Percentiles rank a stretch among this genome's conserved stretches.
Conservation (phyloP, 2,113 vertebrate genomes). For the Cyprinodon variegatus region DNA sequence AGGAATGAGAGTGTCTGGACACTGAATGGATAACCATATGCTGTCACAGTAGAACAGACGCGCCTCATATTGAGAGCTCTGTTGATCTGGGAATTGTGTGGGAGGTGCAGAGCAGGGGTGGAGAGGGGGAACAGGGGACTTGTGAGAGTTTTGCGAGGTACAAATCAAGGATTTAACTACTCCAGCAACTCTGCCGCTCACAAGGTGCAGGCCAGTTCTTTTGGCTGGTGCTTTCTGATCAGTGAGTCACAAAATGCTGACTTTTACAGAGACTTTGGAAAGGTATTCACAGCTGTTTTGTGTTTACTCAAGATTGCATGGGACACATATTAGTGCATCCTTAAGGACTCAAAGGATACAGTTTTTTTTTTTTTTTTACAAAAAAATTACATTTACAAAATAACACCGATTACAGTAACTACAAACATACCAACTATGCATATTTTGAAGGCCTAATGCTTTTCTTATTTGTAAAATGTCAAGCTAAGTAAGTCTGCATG, state of each 20-base stretch:
- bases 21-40: slow-evolving; percentile 84
- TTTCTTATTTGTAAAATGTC: neutral
- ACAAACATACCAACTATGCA: too few relatives aligned
- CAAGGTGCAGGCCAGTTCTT: slow-evolving; percentile 27
- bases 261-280: neutral
- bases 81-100: slow-evolving; percentile 82
- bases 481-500: neutral
- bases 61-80: slow-evolving; percentile 76
- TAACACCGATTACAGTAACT: too few relatives aligned
- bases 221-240: slow-evolving; percentile 10
- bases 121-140: slow-evolving; percentile 63
- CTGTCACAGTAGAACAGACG: slow-evolving; percentile 78
- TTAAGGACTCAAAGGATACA: neutral
- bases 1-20: slow-evolving; percentile 68
- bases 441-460: too few relatives aligned
- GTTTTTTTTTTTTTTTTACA: neutral
- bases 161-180: slow-evolving; percentile 82
- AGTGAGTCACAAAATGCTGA: slow-evolving; percentile 10
- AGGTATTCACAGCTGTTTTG: neutral
- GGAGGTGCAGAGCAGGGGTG: slow-evolving; percentile 73
- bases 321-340: too few relatives aligned
- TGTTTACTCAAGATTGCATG: neutral
- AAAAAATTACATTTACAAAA: neutral
- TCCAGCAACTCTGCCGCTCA: slow-evolving; percentile 48
- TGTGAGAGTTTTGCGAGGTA: slow-evolving; percentile 75